These are phyloP conservation scores for Stichodactyla mertensii DNA, from an alignment of 64 coral and sea anemone species.

Conservation along the genomic window DNA sequence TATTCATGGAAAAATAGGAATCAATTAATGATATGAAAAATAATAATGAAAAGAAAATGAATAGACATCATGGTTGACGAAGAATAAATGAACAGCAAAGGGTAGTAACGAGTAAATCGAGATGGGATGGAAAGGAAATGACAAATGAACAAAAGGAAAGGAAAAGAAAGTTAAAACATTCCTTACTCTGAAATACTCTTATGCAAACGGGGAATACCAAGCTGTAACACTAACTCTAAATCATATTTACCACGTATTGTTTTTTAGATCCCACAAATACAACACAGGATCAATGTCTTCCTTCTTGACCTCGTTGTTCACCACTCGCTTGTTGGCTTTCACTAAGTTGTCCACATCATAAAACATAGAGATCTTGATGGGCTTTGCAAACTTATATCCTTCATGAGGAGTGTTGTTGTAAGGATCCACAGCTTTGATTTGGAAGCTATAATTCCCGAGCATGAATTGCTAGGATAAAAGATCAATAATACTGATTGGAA, in stretches of 20 bases:
- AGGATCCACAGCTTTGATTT: constrained; percentile 81
- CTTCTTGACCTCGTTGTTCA: constrained; percentile 66
- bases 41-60: background rate
- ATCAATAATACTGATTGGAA: background rate
- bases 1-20: background rate
- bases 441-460: constrained; percentile 92
- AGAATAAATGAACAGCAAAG: background rate
- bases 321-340: constrained; percentile 71
- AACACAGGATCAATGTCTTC: constrained; percentile 83
- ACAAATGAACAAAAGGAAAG: too few species aligned
- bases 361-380: constrained; percentile 75
- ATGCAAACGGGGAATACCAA: too few species aligned
- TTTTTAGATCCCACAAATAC: constrained; percentile 67
- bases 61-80: background rate
- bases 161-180: too few species aligned
- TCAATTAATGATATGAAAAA: too few species aligned
- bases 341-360: constrained; percentile 84
- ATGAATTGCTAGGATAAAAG: constrained; percentile 72
- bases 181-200: too few species aligned
- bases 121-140: too few species aligned
- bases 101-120: too few species aligned
- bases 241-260: constrained; percentile 64
- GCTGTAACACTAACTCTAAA: too few species aligned
- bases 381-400: constrained; percentile 69
- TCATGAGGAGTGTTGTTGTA: constrained; percentile 50